Base-by-base conservation (phyloP, 2,888 invertebrate genomes). In the Phortica magna region DNA sequence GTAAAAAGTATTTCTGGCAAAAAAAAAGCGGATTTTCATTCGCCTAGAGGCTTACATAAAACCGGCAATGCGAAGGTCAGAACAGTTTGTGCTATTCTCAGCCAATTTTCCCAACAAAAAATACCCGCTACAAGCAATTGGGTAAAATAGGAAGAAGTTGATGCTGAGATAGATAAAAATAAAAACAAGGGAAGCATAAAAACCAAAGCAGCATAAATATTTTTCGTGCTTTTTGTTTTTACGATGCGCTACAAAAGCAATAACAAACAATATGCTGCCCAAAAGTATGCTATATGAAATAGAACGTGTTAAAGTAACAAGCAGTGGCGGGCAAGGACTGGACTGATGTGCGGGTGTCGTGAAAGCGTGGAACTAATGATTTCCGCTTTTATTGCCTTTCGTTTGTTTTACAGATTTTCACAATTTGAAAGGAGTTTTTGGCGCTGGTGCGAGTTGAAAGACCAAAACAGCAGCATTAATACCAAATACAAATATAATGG, bases 161-260 rank as follows among this genome's bases (percentile, higher is more conserved):
- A 17, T 17, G 55, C 53, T 55, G 53, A 71, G 31, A 55, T 71
- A 41, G 9, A 42, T 42, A 39, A 41, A 67, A 67, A 42, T 17
- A 48, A 67, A 67, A 67, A 70, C 70, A 53, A 70, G 9, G 48
- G 14, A 70, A 53, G 31, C 53, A 48, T 53, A 48, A 48, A 70
- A 70, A 53, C n/a, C 1, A 22, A 53, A 81, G 82, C 82, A 78
- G 83, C 83, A 84, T 84, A 85, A 83, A 87, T 87, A 85, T 81
- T 81, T 80, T 81, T 65, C 39, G 10, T 83, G 76, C 42, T 67
- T 65, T 61, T 77, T 81, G 82, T 85, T 74, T 53, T 74, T 86
- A 85, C 83, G 86, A 84, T 78, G 80, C 75, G 55, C n/a, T 55
- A n/a, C 22, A 22, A 68, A 55, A 55, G 55, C 55, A 14, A 55